phyloP scores from a whole-genome alignment of 2,888 invertebrate species.

The Hedychridium roseum region DNA sequence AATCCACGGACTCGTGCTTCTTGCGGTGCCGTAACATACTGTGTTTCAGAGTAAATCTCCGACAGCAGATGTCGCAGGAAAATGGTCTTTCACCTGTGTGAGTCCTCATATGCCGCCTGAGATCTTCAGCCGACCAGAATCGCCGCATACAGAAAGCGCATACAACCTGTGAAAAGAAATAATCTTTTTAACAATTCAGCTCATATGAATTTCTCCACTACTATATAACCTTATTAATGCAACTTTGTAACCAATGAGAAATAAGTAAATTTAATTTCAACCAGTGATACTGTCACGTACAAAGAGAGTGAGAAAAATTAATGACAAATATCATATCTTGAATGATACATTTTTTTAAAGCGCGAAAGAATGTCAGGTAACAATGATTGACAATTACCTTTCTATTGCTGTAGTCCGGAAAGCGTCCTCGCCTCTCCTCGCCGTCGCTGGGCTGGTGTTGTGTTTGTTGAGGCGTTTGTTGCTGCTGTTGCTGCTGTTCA shows the following conservation, averaged over 20 bases:
- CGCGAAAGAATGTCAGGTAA: too few relatives aligned
- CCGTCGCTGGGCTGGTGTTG: slow-evolving; percentile 71
- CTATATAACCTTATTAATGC: too few relatives aligned
- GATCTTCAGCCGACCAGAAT: slow-evolving; percentile 95
- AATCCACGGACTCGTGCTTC: slow-evolving; percentile 78
- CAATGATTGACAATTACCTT: slow-evolving; percentile 73
- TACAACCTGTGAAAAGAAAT: slow-evolving; percentile 69
- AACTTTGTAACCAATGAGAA: too few relatives aligned
- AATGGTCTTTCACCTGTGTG: slow-evolving; percentile 93
- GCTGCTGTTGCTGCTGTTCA: slow-evolving; percentile 60
- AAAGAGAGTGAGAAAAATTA: too few relatives aligned
- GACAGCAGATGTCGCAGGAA: slow-evolving; percentile 87
- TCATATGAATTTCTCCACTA: too few relatives aligned
- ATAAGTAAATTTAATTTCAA: too few relatives aligned
- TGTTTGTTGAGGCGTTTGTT: slow-evolving; percentile 20
- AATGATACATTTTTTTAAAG: too few relatives aligned
- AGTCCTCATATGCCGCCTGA: slow-evolving; percentile 92
- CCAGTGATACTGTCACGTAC: too few relatives aligned
- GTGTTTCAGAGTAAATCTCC: slow-evolving; percentile 91
- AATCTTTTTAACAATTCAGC: slow-evolving; percentile 7
- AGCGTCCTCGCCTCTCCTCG: slow-evolving; percentile 78
- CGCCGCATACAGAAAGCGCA: slow-evolving; percentile 93
- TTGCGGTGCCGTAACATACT: slow-evolving; percentile 93
- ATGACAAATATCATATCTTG: too few relatives aligned
- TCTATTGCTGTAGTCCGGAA: slow-evolving; percentile 86